A percentile compares a stretch with the other conserved stretches of the same genome.
Conservation (phyloP, 2,113 vertebrate species). For the Crotalus horridus region DNA sequence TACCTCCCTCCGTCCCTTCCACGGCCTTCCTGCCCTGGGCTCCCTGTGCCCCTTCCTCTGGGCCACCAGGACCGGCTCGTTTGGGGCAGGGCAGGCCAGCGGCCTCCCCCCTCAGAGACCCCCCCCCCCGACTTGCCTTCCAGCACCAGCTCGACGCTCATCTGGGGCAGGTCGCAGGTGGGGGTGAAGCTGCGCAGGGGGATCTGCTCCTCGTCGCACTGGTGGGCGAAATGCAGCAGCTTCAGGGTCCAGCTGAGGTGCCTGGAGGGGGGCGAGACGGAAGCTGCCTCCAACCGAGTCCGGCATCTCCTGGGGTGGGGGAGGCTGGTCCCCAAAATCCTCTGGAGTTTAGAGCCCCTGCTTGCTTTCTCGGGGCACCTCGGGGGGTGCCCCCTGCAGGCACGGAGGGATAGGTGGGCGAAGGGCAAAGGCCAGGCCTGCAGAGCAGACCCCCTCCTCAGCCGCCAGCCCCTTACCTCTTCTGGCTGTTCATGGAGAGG, state of each 20-base stretch:
- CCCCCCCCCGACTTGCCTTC: constrained; percentile 81
- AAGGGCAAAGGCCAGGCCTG: not conserved
- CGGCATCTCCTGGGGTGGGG: not conserved
- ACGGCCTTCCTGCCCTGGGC: no score
- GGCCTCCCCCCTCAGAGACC: constrained; percentile 55
- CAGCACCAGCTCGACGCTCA: constrained; percentile 83
- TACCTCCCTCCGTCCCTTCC: no score
- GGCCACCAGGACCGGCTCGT: no score
- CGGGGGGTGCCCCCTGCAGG: not conserved
- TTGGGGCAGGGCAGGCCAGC: not conserved
- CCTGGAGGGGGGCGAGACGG: constrained; percentile 59
- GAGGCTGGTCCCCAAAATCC: not conserved
- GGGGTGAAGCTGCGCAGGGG: constrained; percentile 84
- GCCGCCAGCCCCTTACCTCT: constrained; percentile 74
- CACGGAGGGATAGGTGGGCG: not conserved
- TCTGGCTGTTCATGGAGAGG: constrained; percentile 95
- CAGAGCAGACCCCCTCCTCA: not conserved
- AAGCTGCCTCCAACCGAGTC: not conserved
- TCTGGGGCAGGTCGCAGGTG: constrained; percentile 86
- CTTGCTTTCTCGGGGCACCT: not conserved
- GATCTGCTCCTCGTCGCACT: constrained; percentile 81
- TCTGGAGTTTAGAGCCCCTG: no score
- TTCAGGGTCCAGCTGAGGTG: constrained; percentile 95
- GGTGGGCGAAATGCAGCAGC: constrained; percentile 80
- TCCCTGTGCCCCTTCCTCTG: no score